These are phyloP conservation scores for Caenorhabditis plicata DNA, from an alignment of 2,888 invertebrate genomes.

Conservation along the genomic window DNA sequence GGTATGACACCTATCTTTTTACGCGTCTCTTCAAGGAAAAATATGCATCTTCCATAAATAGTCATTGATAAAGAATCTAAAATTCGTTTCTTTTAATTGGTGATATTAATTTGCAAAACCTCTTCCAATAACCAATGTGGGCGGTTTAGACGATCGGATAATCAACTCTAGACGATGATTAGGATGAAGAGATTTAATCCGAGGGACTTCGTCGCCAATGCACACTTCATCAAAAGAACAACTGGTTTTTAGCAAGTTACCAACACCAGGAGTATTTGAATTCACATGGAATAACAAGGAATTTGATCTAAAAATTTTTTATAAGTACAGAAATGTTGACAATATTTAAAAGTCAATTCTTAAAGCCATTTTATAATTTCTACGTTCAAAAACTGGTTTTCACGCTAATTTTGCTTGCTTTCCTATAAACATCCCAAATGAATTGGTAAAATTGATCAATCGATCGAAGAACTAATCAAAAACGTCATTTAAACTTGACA, in stretches of 20 bases:
- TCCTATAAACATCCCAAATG: too few relatives aligned
- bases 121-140: slow-evolving; percentile 32
- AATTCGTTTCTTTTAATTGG: background rate
- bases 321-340: too few relatives aligned
- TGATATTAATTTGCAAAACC: background rate
- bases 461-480: too few relatives aligned
- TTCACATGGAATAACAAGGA: slow-evolving; percentile 52
- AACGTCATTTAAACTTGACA: too few relatives aligned
- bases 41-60: slow-evolving; percentile 37
- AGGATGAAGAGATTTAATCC: slow-evolving; percentile 42
- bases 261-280: slow-evolving; percentile 45
- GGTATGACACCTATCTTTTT: slow-evolving; percentile 48
- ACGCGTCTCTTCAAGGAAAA: slow-evolving; percentile 46
- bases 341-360: background rate
- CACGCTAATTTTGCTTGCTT: too few relatives aligned
- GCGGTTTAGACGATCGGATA: slow-evolving; percentile 40
- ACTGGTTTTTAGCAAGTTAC: slow-evolving; percentile 44
- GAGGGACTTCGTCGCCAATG: slow-evolving; percentile 44
- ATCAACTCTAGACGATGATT: slow-evolving; percentile 44
- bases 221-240: slow-evolving; percentile 49
- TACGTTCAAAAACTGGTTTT: too few relatives aligned
- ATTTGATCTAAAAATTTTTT: slow-evolving; percentile 35
- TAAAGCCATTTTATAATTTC: too few relatives aligned
- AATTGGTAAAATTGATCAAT: too few relatives aligned
- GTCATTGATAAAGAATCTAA: slow-evolving; percentile 29